Evolutionary conservation across 2,888 invertebrate genomes (phyloP), one percentile per base, ranked within the genome.

Genomic region (Calameuta pallipes): DNA sequence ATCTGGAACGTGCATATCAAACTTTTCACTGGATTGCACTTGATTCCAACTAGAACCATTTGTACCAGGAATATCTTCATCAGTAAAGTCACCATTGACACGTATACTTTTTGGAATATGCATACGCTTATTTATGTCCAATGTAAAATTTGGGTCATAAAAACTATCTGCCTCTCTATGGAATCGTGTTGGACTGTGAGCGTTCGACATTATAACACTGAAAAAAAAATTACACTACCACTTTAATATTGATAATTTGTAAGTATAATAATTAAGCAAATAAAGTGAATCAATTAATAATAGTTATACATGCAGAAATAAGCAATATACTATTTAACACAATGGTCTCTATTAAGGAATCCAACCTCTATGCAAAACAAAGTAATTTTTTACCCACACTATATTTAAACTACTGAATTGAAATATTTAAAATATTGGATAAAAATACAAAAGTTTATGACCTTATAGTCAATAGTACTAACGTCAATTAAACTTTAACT

Each of bases 1-100:
- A 89, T 98, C 98, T 3, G 98, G 98, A 69, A 98, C 98, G 89
- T 96, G 96, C 98, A 98, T 98, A 86, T 96, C 95, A 91, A 96
- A 95, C 92, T 96, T 96, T 85, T 97, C 96, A 76, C 85, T 85
- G 15, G 84, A 77, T 73, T 85, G 79, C 4, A 88, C 76, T 86
- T 93, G 93, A 80, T 93, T 93, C 95, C 95, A 95, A 71, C 93
- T 85, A 73, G 90, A 93, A 81, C 92, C 92, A 82, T 94, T 94
- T 77, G 93, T 92, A 82, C 95, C 94, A 12, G 94, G 92, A 74
- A 92, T 91, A 76, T 96, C 95, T 77, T 95, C 94, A 86, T 95
- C 95, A 34, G 93, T 93, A 84, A 92, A 93, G 87, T 95, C 95
- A 23, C 95, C 95, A 83, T 94, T 95, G 78, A 97, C 96, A 92